Evolutionary conservation across 92 coral and sea anemone genomes (phyloP).

Genomic region (Phenganax subtilis): DNA sequence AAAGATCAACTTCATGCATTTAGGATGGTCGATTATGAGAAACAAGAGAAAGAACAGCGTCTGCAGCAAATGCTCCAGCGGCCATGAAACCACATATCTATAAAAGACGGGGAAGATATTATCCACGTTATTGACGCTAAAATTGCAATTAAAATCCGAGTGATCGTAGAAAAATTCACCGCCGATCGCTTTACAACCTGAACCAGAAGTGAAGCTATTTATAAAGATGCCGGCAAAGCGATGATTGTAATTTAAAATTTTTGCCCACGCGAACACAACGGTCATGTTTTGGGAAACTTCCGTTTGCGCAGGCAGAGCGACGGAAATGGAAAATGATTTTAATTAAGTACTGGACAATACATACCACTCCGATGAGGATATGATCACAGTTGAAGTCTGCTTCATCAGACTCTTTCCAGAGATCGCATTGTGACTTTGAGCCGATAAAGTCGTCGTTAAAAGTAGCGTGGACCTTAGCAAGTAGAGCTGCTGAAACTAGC

Average conservation of each 20-base stretch:
- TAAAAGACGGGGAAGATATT: not conserved
- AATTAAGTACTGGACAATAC: too few species aligned
- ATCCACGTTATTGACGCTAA: not conserved
- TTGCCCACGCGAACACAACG: too few species aligned
- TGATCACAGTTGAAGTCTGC: not conserved
- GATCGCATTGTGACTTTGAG: not conserved
- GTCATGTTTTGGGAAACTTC: too few species aligned
- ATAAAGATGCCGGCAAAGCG: too few species aligned
- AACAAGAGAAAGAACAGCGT: not conserved
- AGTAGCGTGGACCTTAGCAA: not conserved
- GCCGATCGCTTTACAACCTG: too few species aligned
- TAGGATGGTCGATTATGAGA: not conserved
- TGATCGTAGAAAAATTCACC: not conserved
- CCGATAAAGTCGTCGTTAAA: not conserved
- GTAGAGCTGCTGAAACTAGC: conserved; percentile 4
- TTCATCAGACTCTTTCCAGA: not conserved
- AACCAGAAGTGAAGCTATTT: too few species aligned
- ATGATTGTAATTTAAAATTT: too few species aligned
- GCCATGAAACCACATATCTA: not conserved
- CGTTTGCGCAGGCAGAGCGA: too few species aligned
- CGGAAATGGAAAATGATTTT: too few species aligned
- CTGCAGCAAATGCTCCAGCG: not conserved
- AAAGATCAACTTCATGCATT: too few species aligned
- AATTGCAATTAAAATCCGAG: not conserved
- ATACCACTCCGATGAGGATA: too few species aligned